Base-by-base conservation (phyloP, 2,888 invertebrate species). In the Tenthredo scrophulariae region DNA sequence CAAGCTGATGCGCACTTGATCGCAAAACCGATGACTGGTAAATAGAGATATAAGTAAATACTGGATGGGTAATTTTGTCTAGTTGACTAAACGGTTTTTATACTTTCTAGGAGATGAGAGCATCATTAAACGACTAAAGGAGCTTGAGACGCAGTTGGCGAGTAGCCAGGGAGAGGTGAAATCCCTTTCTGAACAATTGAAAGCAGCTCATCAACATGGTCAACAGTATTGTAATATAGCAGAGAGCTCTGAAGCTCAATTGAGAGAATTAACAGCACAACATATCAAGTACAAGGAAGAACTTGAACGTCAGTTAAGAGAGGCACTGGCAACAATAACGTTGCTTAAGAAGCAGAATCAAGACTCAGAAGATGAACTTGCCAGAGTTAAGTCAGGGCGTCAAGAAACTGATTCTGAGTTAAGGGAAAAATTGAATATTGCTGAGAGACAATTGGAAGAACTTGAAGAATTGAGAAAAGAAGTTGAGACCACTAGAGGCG, bases 191-290 rank as follows among this genome's bases (percentile, higher is more conserved):
- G 96, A 96, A 89, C 97, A 98, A 93, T 92, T 98, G 80, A 95
- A 95, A 88, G 95, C 96, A 62, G 95, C 97, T 0, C 96, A 96
- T 89, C 96, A 97, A 90, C 97, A 97, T 89, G 95, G 96, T 15
- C 96, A 97, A 89, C 98, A 98, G 91, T 98, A 98, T 93, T 97
- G 96, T 91, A 96, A 96, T 88, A 96, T 98, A 89, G 96, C 98
- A 0, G 97, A 97, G 92, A 95, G 96, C 87, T 95, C 98, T 26
- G 98, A 98, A 93, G 96, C 95, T 85, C 97, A 97, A 93, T 94
- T 97, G 77, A 96, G 96, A 92, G 94, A 95, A 85, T 93, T 96
- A 4, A 95, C 95, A 84, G 94, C 94, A 85, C 94, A 95, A 88
- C 95, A 95, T 90, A 94, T 95, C 67, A 94, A 94, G 29, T 95